Evolutionary conservation across 2,888 invertebrate species (phyloP).

Genomic region (Apodemia duryi): DNA sequence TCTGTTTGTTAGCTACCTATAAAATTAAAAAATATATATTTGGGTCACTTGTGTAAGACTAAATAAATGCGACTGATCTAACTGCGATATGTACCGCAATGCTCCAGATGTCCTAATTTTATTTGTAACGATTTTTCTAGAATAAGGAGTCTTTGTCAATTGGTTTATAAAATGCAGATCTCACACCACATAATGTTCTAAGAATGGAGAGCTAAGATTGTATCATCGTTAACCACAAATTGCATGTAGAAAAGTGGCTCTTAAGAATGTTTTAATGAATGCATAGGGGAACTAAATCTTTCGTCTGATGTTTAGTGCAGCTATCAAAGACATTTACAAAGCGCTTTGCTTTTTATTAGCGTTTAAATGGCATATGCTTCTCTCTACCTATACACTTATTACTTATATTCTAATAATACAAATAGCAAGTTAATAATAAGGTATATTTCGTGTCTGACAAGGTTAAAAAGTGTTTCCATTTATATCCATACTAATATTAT

Average conservation of each 20-base stretch:
- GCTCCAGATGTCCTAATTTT: no score
- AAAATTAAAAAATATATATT: no score
- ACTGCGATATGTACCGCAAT: no score
- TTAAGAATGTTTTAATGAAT: constrained; percentile 13
- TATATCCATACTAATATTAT: no score
- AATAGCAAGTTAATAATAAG: no score
- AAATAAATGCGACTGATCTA: no score
- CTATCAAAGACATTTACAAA: constrained; percentile 10
- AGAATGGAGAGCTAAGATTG: background rate
- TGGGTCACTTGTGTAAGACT: no score
- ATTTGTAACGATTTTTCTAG: background rate
- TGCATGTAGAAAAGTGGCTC: constrained; percentile 10
- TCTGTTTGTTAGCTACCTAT: no score
- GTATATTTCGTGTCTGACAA: no score
- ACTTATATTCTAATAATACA: no score
- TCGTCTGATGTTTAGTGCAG: constrained; percentile 9
- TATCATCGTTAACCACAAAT: constrained; percentile 8
- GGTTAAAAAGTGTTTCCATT: no score
- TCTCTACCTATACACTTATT: no score
- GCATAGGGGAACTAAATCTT: background rate
- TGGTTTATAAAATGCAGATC: background rate
- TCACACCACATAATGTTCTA: background rate
- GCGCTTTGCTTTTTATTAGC: constrained; percentile 12
- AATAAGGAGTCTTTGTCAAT: background rate
- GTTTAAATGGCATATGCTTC: background rate